Base-by-base conservation (phyloP, 2,797 vertebrate species). In the Helarctos malayanus region DNA sequence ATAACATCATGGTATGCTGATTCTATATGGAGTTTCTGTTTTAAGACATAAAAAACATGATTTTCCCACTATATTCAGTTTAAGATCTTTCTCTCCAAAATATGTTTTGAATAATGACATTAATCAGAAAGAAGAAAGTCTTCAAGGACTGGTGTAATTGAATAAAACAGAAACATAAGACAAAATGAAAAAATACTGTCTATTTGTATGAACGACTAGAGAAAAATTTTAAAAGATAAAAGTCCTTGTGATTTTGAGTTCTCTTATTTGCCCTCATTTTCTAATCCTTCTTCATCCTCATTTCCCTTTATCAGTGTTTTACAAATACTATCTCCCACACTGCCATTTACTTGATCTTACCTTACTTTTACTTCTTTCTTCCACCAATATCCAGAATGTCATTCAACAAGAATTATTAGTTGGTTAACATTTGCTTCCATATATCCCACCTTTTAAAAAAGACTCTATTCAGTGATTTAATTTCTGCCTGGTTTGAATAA, bases 111-210 rank as follows among this genome's bases (percentile, higher is more conserved):
- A 71, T 71, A 45, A 71, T 73, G 35, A 32, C 27, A 80, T 71
- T 95, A 54, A 80, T 80, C 32, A 61, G 73, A 81, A 78, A 81
- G 56, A 92, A 80, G 61, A 14, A 63, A 92, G 83, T 75, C 47
- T 19, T 32, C 25, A 95, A 86, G 56, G 23, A 81, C 32, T 45
- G 12, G 5, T 25, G 1, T 81, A 81, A 80, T 63, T 56, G 57
- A 35, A 59, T 71, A 73, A 73, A 73, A 52, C 38, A 57, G 11
- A 87, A 87, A 65, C 7, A 54, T 65, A 73, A 57, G 35, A 56
- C 10, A 4, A 79, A 78, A 78, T 41, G 52, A 45, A 59, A 68
- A 84, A 78, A n/a, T 1, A 15, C 19, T 94, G 21, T 35, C 35
- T 47, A 23, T 59, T 61, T 79, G 15, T 91, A 52, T 35, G 52